phyloP scores from a whole-genome alignment of 2,797 vertebrate genomes.

The Apodemus agrarius region DNA sequence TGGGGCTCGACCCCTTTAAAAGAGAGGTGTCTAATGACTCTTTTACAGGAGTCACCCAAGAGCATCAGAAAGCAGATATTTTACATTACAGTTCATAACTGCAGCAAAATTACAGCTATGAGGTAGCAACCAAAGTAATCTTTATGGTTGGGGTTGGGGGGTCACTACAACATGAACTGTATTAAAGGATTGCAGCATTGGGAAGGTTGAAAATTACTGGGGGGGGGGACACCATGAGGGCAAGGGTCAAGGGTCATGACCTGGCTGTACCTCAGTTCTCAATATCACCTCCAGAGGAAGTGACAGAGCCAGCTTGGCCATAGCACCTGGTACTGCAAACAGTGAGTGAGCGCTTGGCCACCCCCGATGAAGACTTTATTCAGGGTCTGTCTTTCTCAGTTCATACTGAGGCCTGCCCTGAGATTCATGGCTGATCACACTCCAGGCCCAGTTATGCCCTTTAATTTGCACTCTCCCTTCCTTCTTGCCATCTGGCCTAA shows the following conservation, averaged over 20 bases:
- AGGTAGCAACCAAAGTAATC: not conserved
- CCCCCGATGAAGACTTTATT: not conserved
- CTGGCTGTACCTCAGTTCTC: not conserved
- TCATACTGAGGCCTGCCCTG: not conserved
- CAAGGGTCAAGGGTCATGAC: too few relatives aligned
- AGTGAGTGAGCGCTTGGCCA: not conserved
- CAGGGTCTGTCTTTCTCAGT: not conserved
- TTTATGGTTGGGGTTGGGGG: not conserved
- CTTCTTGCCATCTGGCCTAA: not conserved
- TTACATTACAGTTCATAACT: not conserved
- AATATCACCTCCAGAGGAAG: not conserved
- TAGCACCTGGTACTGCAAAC: not conserved
- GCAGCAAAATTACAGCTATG: not conserved
- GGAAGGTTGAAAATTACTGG: not conserved
- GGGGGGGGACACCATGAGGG: accelerated
- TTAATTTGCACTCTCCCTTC: not conserved
- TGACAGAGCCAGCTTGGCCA: not conserved
- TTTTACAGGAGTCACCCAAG: not conserved
- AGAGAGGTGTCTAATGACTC: not conserved
- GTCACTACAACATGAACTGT: not conserved
- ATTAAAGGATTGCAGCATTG: not conserved
- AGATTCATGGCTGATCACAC: not conserved
- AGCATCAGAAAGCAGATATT: not conserved
- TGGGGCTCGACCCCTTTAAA: not conserved
- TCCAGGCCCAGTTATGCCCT: not conserved